Base-by-base conservation (phyloP, 2,113 vertebrate species). In the Callopanchax toddi region DNA sequence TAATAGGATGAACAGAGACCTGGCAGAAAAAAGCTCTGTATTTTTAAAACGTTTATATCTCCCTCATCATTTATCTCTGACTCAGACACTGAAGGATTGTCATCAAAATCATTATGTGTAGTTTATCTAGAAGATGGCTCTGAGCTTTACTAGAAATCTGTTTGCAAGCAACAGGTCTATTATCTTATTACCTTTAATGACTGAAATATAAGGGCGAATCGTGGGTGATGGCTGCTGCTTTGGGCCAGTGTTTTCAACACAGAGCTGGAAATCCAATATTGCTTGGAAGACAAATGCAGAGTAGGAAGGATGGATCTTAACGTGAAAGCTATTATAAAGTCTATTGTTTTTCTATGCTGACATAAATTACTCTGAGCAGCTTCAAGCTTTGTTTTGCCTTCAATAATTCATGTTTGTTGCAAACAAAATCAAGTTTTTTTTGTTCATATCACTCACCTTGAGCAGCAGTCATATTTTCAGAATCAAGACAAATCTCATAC, bases 351-450 rank as follows among this genome's bases (percentile, higher is more conserved):
- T 54, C 63, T 76, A 45, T 62, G 63, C 42, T 60, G 58, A 74
- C 76, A 82, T 70, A 79, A 85, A 88, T 86, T 61, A 79, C 79
- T 70, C 61, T 34, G 0, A 72, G 60, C 59, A 44, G 72, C 72
- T 70, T 56, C 68, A 17, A 74, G 73, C 18, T 23, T 20, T n/a
- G 32, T 77, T 84, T 72, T 77, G 66, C 65, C 32, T 78, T 67
- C 48, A 60, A 84, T 81, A 79, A 76, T 37, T 83, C 63, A 70
- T 62, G 58, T 79, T 81, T 70, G 61, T 60, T 67, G 53, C 74
- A 69, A 57, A 51, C 16, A 57, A 39, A 79, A 71, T 74, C 61
- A 65, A 76, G 49, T 22, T 45, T 42, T 53, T n/a, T 20, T 32
- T 32, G 29, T 7, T 16, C 17, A n/a, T 42, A 54, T 45, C 50